These are phyloP conservation scores for Leptopilina boulardi DNA, from an alignment of 1,140 invertebrate species.

Conservation along the genomic window DNA sequence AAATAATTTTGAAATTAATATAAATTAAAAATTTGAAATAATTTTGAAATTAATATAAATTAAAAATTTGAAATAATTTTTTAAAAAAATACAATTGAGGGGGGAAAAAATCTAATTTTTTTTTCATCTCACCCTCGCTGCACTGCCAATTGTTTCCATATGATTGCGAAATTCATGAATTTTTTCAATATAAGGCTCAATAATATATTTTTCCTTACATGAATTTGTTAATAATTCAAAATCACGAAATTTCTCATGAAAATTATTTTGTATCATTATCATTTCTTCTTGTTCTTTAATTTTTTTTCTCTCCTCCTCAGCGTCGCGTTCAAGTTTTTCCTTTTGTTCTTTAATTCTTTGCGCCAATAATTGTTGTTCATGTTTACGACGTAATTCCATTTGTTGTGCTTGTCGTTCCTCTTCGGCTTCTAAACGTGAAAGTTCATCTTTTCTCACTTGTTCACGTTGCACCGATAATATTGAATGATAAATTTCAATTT, in stretches of 20 bases:
- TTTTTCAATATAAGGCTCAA: slow-evolving; percentile 58
- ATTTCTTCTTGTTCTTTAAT: slow-evolving; percentile 63
- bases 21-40: slow-evolving; percentile 13
- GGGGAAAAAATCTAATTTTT: slow-evolving; percentile 39
- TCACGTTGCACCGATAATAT: slow-evolving; percentile 68
- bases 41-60: slow-evolving; percentile 32
- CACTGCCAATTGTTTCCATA: slow-evolving; percentile 76
- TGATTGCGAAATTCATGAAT: slow-evolving; percentile 65
- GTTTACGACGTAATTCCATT: slow-evolving; percentile 66
- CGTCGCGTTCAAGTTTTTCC: slow-evolving; percentile 62
- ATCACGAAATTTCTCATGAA: slow-evolving; percentile 66
- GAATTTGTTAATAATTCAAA: slow-evolving; percentile 64
- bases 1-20: slow-evolving; percentile 35
- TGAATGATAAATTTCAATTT: slow-evolving; percentile 61
- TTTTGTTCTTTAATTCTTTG: slow-evolving; percentile 67
- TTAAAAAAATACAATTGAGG: slow-evolving; percentile 38
- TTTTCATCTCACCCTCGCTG: slow-evolving; percentile 68
- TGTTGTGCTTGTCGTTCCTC: slow-evolving; percentile 66
- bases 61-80: slow-evolving; percentile 27
- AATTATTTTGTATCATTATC: slow-evolving; percentile 64
- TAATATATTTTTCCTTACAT: slow-evolving; percentile 65
- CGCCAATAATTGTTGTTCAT: slow-evolving; percentile 69
- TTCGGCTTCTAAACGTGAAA: slow-evolving; percentile 64
- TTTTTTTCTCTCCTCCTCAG: slow-evolving; percentile 59
- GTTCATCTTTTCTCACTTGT: slow-evolving; percentile 60